Evolutionary conservation across 2,797 vertebrate species (phyloP).

Genomic region (Thamnophis elegans): DNA sequence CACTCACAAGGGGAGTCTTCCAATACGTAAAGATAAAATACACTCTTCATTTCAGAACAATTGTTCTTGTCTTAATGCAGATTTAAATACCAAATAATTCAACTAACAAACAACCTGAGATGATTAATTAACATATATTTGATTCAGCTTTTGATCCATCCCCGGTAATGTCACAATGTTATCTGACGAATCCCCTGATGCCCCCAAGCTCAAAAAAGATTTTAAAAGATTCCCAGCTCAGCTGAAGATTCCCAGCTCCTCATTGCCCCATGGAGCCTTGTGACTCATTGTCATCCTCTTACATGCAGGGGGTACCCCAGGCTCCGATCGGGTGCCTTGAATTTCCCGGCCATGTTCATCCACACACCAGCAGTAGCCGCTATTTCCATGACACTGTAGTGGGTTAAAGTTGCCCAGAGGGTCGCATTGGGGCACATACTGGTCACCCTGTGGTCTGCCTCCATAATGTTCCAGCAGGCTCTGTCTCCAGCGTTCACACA

Average conservation of each 20-base stretch:
- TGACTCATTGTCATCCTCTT: conserved; percentile 52
- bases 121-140: not conserved
- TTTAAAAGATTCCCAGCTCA: not conserved
- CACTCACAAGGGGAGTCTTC: not conserved
- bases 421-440: conserved; percentile 75
- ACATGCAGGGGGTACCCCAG: conserved; percentile 86
- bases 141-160: not conserved
- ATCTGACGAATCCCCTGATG: not conserved
- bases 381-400: conserved; percentile 77
- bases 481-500: conserved; percentile 77
- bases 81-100: not conserved
- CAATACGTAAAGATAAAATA: not conserved
- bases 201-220: not conserved
- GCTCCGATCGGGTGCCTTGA: conserved; percentile 84
- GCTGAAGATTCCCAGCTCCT: no score
- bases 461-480: conserved; percentile 72
- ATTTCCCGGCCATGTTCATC: conserved; percentile 85
- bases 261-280: not conserved
- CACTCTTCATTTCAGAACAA: not conserved
- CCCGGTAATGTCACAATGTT: not conserved
- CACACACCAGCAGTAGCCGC: conserved; percentile 82
- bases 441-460: conserved; percentile 63
- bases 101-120: not conserved
- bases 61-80: not conserved
- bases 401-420: conserved; percentile 68